These are phyloP conservation scores for Pteromalus puparum DNA, from an alignment of 1,140 invertebrate species.

Conservation along the genomic window DNA sequence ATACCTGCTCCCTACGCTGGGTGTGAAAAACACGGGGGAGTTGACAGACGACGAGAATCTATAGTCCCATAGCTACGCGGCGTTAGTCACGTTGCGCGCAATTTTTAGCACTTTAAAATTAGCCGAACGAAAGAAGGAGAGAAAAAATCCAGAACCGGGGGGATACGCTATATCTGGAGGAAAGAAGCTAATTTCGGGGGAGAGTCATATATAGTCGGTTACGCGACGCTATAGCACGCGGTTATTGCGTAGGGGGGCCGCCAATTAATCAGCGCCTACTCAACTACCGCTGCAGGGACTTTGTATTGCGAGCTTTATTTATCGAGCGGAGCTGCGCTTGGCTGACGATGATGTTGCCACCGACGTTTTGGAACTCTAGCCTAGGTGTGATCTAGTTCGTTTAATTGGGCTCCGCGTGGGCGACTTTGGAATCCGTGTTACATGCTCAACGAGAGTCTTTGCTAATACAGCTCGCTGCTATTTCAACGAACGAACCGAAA, in stretches of 20 bases:
- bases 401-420: not conserved
- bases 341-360: not conserved
- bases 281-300: not conserved
- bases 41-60: not conserved
- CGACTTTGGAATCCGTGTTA: too few relatives aligned
- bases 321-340: not conserved
- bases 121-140: not conserved
- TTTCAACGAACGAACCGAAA: too few relatives aligned
- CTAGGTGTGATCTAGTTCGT: not conserved
- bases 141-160: not conserved
- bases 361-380: not conserved
- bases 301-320: conserved; percentile 9
- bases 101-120: conserved; percentile 33
- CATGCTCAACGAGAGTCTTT: too few relatives aligned
- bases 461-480: too few relatives aligned
- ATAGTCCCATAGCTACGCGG: not conserved
- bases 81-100: not conserved
- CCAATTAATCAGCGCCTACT: not conserved
- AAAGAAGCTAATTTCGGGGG: conserved; percentile 2
- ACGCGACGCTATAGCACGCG: not conserved
- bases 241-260: not conserved
- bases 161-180: not conserved
- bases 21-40: conserved; percentile 1
- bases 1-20: not conserved
- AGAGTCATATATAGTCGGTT: not conserved